These are phyloP conservation scores for Synanthedon formicaeformis DNA, from an alignment of 2,888 invertebrate species.

Conservation along the genomic window DNA sequence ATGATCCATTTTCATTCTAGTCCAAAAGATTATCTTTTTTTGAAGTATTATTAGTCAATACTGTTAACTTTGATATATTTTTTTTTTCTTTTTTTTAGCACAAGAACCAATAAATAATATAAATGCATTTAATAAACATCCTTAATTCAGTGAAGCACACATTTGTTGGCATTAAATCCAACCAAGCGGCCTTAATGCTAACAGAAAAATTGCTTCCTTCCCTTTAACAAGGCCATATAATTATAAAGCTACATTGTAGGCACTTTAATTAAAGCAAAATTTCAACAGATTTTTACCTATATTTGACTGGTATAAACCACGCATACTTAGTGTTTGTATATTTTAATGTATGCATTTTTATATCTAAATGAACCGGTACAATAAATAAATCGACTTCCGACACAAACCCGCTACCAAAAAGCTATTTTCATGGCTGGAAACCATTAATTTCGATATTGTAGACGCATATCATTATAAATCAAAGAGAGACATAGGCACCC, in stretches of 20 bases:
- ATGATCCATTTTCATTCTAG: too few species aligned
- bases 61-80: neutral
- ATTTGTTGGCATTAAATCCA: neutral
- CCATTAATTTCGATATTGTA: slow-evolving; percentile 38
- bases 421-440: slow-evolving; percentile 32
- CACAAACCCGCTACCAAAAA: slow-evolving; percentile 5
- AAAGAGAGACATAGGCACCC: slow-evolving; percentile 25
- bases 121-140: neutral
- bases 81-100: neutral
- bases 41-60: neutral
- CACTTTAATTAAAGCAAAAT: neutral
- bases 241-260: neutral
- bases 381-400: slow-evolving; percentile 1
- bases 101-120: neutral
- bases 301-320: too few species aligned
- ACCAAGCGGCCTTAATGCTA: slow-evolving; percentile 22
- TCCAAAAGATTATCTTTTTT: too few species aligned
- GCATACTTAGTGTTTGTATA: too few species aligned
- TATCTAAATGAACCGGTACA: too few species aligned
- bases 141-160: slow-evolving; percentile 1
- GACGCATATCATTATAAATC: slow-evolving; percentile 19
- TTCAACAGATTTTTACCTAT: neutral
- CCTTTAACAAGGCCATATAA: slow-evolving; percentile 15
- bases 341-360: too few species aligned
- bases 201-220: slow-evolving; percentile 37